These are phyloP conservation scores for Littorina saxatilis DNA, from an alignment of 1,140 invertebrate species.

Conservation along the genomic window DNA sequence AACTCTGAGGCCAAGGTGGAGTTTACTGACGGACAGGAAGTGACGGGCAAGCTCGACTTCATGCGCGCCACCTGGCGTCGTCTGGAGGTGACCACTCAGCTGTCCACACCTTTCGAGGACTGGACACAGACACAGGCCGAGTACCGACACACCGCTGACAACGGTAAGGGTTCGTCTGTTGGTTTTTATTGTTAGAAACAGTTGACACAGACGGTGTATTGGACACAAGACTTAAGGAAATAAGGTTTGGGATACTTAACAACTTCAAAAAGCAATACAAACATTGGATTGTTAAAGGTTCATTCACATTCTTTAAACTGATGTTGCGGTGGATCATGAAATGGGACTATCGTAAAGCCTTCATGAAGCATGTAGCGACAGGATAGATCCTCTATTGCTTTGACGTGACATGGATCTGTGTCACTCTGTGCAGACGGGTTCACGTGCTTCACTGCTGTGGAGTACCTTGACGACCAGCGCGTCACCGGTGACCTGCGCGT, in stretches of 20 bases:
- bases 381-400: too few species aligned
- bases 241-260: background rate
- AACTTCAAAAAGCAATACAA: background rate
- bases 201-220: background rate
- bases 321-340: too few species aligned
- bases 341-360: too few species aligned
- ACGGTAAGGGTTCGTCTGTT: background rate
- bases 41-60: conserved; percentile 32
- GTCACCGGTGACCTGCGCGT: conserved; percentile 17
- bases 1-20: conserved; percentile 37
- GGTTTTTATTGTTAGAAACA: too few species aligned
- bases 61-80: conserved; percentile 15
- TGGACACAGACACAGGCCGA: conserved; percentile 38
- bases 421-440: too few species aligned
- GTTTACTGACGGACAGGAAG: conserved; percentile 45
- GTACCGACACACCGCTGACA: conserved; percentile 44
- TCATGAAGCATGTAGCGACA: too few species aligned
- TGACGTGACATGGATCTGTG: too few species aligned
- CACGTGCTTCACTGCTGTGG: background rate
- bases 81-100: conserved; percentile 38
- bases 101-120: conserved; percentile 46
- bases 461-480: background rate
- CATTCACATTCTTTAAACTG: too few species aligned
- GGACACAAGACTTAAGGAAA: background rate
- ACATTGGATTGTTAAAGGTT: background rate